phyloP scores from a whole-genome alignment of 2,888 invertebrate species.

The Pristionchus entomophagus region DNA sequence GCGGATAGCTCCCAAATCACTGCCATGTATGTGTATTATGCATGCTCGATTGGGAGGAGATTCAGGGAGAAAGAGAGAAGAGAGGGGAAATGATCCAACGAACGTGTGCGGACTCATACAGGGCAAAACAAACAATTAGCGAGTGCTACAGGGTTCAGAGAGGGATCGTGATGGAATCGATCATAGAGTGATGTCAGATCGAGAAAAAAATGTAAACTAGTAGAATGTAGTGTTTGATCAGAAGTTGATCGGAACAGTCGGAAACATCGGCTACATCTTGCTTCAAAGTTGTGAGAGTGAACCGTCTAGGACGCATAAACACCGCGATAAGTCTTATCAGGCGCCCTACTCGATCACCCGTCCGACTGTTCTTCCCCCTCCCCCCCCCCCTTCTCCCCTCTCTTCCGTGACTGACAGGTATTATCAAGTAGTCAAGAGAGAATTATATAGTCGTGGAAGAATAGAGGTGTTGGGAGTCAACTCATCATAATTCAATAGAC shows the following conservation, averaged over 20 bases:
- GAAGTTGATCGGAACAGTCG: background rate
- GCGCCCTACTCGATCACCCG: background rate
- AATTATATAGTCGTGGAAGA: background rate
- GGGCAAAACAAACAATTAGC: conserved; percentile 10
- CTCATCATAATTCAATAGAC: background rate
- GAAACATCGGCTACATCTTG: background rate
- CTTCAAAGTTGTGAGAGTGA: background rate
- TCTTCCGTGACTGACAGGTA: background rate
- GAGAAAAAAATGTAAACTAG: no score
- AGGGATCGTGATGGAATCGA: no score
- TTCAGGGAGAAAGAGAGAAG: background rate
- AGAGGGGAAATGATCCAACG: background rate
- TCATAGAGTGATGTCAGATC: no score
- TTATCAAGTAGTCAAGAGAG: background rate
- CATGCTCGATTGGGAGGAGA: conserved; percentile 23
- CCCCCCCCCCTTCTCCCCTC: background rate
- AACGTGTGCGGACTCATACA: background rate
- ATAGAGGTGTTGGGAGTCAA: background rate
- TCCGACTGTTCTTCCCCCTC: background rate
- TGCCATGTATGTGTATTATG: conserved; percentile 14
- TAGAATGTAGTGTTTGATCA: background rate
- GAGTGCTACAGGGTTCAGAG: background rate
- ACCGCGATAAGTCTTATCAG: conserved; percentile 29
- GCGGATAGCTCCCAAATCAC: background rate
- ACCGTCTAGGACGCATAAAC: background rate